A percentile compares a stretch with the other conserved stretches of the same genome.
phyloP scores from a whole-genome alignment of 2,888 invertebrate genomes.

The Caenorhabditis angaria region DNA sequence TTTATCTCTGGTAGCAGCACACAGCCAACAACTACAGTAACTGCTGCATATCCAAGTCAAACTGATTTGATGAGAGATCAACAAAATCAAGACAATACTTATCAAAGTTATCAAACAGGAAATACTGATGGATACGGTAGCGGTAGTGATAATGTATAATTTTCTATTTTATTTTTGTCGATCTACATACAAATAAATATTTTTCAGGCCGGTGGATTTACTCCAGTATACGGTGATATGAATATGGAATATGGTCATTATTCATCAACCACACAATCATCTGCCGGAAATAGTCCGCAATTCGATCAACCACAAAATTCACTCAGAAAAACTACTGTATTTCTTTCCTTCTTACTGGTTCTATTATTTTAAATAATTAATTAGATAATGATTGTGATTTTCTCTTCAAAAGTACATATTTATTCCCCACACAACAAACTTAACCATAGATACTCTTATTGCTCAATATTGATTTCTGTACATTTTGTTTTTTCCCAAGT shows the following conservation, averaged over 20 bases:
- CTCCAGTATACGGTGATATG: constrained; percentile 50
- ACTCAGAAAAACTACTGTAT: not conserved
- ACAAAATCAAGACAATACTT: not conserved
- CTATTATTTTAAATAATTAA: constrained; percentile 9
- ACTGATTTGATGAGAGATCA: not conserved
- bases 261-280: constrained; percentile 15
- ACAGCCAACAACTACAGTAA: not conserved
- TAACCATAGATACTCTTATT: not conserved
- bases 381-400: constrained; percentile 12
- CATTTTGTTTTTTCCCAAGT: constrained; percentile 18
- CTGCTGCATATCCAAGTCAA: not conserved
- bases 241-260: constrained; percentile 51
- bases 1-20: not conserved
- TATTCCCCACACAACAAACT: not conserved
- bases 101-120: not conserved
- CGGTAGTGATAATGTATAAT: constrained; percentile 14
- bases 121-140: not conserved
- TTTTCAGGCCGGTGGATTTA: constrained; percentile 36
- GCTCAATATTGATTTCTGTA: constrained; percentile 36
- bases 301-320: constrained; percentile 35
- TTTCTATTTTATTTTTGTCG: too few relatives aligned
- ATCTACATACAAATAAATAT: not conserved
- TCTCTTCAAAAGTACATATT: too few relatives aligned
- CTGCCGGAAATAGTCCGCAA: constrained; percentile 31
- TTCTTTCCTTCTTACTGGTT: constrained; percentile 12